Percentiles rank a stretch among this genome's conserved stretches.
These are phyloP conservation scores for Burhinus bistriatus DNA, from an alignment of 2,113 vertebrate species.

Conservation along the genomic window DNA sequence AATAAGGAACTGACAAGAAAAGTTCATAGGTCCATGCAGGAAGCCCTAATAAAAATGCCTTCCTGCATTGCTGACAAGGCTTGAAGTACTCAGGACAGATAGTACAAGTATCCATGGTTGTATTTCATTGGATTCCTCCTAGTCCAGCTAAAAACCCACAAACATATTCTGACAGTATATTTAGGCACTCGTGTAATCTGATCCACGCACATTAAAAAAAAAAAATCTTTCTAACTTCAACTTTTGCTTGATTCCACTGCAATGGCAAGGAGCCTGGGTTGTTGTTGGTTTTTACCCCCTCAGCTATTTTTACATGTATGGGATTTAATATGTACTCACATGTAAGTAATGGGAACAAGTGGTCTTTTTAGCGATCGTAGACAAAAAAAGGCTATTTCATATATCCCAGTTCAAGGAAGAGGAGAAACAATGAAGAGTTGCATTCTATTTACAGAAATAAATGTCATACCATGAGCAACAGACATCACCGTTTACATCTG, in stretches of 20 bases:
- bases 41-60: constrained; percentile 15
- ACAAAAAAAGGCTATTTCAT: background rate
- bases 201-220: background rate
- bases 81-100: background rate
- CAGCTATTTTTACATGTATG: background rate
- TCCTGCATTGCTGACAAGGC: background rate
- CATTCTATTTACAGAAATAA: background rate
- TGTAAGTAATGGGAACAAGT: background rate
- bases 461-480: background rate
- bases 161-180: background rate
- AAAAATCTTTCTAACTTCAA: background rate
- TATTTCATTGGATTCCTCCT: background rate
- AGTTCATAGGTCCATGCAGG: background rate
- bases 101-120: background rate
- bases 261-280: background rate
- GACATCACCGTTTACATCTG: background rate
- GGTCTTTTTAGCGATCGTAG: background rate
- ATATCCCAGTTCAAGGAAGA: background rate
- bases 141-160: constrained; percentile 17
- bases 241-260: background rate
- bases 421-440: background rate
- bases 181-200: constrained; percentile 11
- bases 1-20: background rate
- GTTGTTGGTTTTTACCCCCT: background rate
- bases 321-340: background rate